Conservation (phyloP, 2,888 invertebrate genomes). For the Eumacrocentrus americanus region DNA sequence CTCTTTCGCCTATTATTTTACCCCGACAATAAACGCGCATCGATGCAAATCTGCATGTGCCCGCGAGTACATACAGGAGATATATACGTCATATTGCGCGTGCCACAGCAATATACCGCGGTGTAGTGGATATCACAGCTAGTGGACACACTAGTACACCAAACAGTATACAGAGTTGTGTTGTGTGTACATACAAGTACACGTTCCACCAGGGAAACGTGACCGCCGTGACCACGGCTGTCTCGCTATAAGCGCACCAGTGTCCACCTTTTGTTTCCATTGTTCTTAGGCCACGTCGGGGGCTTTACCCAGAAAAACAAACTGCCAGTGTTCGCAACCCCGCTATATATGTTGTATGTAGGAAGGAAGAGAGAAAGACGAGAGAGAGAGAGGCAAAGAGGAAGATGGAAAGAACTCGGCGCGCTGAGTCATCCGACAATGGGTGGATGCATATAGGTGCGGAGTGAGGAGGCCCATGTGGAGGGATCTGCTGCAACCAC, state of each 20-base stretch:
- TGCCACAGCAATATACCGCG: too few relatives aligned
- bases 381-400: conserved; percentile 26
- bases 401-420: not conserved
- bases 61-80: too few relatives aligned
- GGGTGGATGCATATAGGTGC: conserved; percentile 32
- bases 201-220: conserved; percentile 46
- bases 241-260: conserved; percentile 45
- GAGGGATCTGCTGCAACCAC: too few relatives aligned
- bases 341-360: too few relatives aligned
- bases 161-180: conserved; percentile 11
- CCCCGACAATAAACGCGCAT: conserved; percentile 1
- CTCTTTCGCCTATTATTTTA: not conserved
- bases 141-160: not conserved
- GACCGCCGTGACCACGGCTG: conserved; percentile 50
- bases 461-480: conserved; percentile 13
- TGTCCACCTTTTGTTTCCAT: conserved; percentile 51
- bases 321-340: conserved; percentile 34
- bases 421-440: conserved; percentile 50
- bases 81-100: not conserved
- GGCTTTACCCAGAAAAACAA: conserved; percentile 45
- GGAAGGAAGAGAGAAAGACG: conserved; percentile 32
- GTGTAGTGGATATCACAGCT: too few relatives aligned
- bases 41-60: conserved; percentile 1
- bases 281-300: conserved; percentile 44
- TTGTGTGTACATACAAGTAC: conserved; percentile 13